Evolutionary conservation across 2,888 invertebrate genomes (phyloP).

Genomic region (Cataglyphis altisquamis): DNA sequence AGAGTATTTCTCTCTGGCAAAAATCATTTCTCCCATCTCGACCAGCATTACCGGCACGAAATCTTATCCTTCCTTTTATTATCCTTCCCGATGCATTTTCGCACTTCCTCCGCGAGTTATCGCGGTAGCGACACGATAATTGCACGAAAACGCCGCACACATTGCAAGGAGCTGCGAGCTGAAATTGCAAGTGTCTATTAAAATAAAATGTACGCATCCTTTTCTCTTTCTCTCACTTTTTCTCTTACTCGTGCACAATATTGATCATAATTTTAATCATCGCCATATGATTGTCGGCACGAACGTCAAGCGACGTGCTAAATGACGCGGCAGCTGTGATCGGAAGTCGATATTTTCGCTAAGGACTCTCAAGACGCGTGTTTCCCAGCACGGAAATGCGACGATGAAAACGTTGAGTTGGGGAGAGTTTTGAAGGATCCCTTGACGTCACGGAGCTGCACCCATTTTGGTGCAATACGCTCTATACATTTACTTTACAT

Average conservation of each 20-base stretch:
- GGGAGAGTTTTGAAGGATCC: constrained; percentile 54
- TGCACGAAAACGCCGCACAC: constrained; percentile 58
- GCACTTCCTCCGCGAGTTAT: background rate
- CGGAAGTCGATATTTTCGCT: constrained; percentile 53
- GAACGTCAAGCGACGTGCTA: constrained; percentile 14
- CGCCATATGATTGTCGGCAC: background rate
- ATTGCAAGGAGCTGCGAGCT: constrained; percentile 23
- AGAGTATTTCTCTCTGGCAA: constrained; percentile 18
- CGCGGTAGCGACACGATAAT: constrained; percentile 54
- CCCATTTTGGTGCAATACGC: constrained; percentile 63
- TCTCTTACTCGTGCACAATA: background rate
- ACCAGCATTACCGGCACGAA: constrained; percentile 15
- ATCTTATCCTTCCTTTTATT: constrained; percentile 43
- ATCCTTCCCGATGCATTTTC: constrained; percentile 20
- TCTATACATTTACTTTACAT: constrained; percentile 63
- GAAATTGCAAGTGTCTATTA: constrained; percentile 57
- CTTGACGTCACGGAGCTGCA: constrained; percentile 64
- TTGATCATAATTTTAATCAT: constrained; percentile 35
- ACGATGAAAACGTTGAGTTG: constrained; percentile 51
- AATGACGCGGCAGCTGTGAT: constrained; percentile 48
- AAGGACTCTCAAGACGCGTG: constrained; percentile 47
- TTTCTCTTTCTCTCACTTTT: background rate
- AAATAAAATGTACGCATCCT: constrained; percentile 48
- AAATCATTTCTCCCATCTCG: constrained; percentile 28
- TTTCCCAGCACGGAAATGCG: constrained; percentile 40